Conservation (phyloP, 2,888 invertebrate genomes). For the Macrosoma leucophasiata region DNA sequence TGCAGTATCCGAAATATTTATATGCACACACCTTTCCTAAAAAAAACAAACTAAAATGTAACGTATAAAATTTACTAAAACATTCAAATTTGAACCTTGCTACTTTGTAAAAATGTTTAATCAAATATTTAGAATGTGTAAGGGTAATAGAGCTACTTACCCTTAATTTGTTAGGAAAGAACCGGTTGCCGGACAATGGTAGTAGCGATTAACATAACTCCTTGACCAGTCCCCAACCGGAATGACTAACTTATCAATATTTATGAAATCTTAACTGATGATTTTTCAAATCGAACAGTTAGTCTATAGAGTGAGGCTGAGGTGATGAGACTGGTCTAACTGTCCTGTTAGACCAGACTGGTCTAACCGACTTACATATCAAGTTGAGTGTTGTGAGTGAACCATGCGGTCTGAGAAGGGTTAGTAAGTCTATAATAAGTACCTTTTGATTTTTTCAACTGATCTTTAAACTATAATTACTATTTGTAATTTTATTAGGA, state of each 20-base stretch:
- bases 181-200: constrained; percentile 64
- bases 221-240: constrained; percentile 62
- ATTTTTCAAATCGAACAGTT: constrained; percentile 33
- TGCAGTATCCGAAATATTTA: constrained; percentile 56
- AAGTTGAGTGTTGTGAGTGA: no score
- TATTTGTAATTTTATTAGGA: no score
- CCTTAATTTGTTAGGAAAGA: constrained; percentile 60
- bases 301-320: constrained; percentile 45
- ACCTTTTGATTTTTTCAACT: no score
- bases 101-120: not conserved
- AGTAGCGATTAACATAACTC: constrained; percentile 69
- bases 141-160: constrained; percentile 35
- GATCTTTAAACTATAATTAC: no score
- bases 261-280: constrained; percentile 44
- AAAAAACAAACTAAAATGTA: constrained; percentile 29
- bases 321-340: constrained; percentile 21
- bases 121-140: constrained; percentile 2
- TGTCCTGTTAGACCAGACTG: no score
- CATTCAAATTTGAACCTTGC: constrained; percentile 33
- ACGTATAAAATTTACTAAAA: constrained; percentile 10
- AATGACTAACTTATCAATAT: constrained; percentile 70
- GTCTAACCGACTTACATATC: no score
- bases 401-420: no score
- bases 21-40: constrained; percentile 70
- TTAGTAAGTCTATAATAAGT: no score